Evolutionary conservation across 2,797 vertebrate species (phyloP).

Genomic region (Erithacus rubecula): DNA sequence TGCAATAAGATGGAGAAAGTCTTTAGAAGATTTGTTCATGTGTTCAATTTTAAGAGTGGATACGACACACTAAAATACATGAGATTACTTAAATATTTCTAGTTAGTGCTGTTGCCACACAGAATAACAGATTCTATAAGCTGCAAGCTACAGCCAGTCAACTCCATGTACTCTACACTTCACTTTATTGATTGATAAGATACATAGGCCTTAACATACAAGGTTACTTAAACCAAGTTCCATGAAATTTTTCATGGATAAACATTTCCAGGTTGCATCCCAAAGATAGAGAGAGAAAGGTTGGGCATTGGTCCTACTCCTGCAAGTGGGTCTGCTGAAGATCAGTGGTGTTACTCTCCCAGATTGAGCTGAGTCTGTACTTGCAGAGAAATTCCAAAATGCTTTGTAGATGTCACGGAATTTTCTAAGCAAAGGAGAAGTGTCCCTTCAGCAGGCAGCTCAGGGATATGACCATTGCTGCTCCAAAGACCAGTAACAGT

Average conservation of each 20-base stretch:
- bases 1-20: background rate
- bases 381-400: background rate
- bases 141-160: background rate
- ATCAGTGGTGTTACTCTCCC: background rate
- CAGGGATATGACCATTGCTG: background rate
- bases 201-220: background rate
- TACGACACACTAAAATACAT: background rate
- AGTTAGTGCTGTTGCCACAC: background rate
- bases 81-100: background rate
- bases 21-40: background rate
- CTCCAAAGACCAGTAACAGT: background rate
- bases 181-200: background rate
- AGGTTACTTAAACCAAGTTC: background rate
- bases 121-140: background rate
- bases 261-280: background rate
- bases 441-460: accelerated
- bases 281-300: background rate
- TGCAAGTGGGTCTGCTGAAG: background rate
- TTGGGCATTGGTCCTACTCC: background rate
- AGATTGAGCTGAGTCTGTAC: background rate
- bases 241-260: background rate
- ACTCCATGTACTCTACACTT: background rate
- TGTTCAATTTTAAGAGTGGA: background rate
- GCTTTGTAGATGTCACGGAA: background rate
- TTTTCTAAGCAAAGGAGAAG: background rate